Evolutionary conservation across 2,113 vertebrate genomes (phyloP).

Genomic region (Psophia crepitans): DNA sequence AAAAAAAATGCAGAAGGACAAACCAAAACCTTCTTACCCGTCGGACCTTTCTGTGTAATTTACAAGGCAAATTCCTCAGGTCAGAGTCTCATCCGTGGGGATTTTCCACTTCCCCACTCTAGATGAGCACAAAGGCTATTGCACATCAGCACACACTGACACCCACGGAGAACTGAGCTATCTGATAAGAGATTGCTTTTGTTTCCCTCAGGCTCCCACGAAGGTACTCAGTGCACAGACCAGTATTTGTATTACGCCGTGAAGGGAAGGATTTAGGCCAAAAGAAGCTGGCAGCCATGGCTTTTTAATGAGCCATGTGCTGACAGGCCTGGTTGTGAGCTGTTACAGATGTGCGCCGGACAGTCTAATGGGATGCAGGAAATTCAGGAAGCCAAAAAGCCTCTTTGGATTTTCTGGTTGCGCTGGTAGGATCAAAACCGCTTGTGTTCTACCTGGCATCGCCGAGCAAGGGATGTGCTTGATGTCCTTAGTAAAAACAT

Average conservation of each 20-base stretch:
- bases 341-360: slow-evolving; percentile 14
- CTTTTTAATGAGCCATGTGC: slow-evolving; percentile 1
- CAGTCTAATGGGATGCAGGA: neutral
- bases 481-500: neutral
- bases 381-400: neutral
- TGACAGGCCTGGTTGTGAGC: slow-evolving; percentile 28
- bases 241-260: neutral
- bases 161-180: neutral
- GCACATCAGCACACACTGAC: neutral
- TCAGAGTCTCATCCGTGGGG: neutral
- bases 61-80: neutral
- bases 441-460: neutral
- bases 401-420: neutral
- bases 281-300: neutral
- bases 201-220: neutral
- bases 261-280: neutral
- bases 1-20: neutral
- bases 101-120: slow-evolving; percentile 9
- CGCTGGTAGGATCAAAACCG: neutral
- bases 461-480: fast-evolving
- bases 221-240: neutral
- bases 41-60: neutral
- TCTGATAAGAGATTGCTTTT: neutral
- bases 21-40: neutral
- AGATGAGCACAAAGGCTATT: neutral